These are phyloP conservation scores for Tiliacea aurago DNA, from an alignment of 2,888 invertebrate genomes.

Conservation along the genomic window DNA sequence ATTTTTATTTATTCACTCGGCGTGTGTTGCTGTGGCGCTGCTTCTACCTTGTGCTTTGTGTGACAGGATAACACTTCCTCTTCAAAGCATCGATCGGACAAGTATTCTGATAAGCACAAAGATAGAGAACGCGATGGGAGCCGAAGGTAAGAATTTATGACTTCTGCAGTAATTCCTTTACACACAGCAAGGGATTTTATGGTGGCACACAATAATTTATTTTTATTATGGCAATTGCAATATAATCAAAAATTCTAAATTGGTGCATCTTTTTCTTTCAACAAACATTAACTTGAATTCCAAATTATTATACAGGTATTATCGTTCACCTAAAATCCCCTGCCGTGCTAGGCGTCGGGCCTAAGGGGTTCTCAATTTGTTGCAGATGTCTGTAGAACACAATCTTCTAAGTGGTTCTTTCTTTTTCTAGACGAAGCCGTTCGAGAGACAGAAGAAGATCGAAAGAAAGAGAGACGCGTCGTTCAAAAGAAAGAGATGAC, in stretches of 20 bases:
- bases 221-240: too few relatives aligned
- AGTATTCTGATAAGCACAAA: constrained; percentile 90
- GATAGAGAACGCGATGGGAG: constrained; percentile 83
- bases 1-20: constrained; percentile 90
- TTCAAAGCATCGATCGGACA: constrained; percentile 90
- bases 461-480: constrained; percentile 91
- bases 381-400: constrained; percentile 4
- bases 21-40: constrained; percentile 91
- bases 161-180: not conserved
- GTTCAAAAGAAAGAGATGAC: constrained; percentile 90
- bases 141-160: constrained; percentile 79
- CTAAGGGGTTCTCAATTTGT: not conserved
- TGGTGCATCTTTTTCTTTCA: not conserved
- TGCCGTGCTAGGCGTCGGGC: not conserved
- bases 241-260: not conserved
- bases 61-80: constrained; percentile 91
- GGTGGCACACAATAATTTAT: not conserved
- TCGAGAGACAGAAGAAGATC: constrained; percentile 88
- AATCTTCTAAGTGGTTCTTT: not conserved
- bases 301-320: not conserved
- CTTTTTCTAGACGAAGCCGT: constrained; percentile 80
- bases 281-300: not conserved
- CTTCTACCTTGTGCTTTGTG: constrained; percentile 91
- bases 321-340: not conserved
- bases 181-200: not conserved